Evolutionary conservation across 2,888 invertebrate genomes (phyloP).

Genomic region (Rambutsinella grinnellia): DNA sequence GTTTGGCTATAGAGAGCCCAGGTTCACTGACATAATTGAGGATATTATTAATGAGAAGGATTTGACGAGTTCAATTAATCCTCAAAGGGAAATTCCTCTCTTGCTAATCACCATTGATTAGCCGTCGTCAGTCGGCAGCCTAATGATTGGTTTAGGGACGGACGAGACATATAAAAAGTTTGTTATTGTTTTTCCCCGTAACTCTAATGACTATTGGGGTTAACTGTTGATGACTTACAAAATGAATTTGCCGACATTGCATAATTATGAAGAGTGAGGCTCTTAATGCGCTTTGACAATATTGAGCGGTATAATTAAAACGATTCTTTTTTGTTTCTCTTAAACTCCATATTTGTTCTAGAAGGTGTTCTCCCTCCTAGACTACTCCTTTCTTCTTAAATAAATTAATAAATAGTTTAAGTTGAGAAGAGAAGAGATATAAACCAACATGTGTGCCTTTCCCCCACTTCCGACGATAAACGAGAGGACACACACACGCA

Average conservation of each 20-base stretch:
- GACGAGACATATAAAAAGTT: no score
- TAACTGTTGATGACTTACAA: no score
- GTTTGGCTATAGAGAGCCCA: no score
- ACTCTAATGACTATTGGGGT: constrained; percentile 25
- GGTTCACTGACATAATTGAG: constrained; percentile 30
- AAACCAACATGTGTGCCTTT: no score
- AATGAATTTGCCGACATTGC: no score
- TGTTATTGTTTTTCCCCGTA: constrained; percentile 18
- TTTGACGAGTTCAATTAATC: constrained; percentile 62
- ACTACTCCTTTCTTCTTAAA: no score
- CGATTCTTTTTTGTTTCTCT: constrained; percentile 21
- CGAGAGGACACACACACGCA: no score
- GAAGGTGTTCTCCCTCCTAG: constrained; percentile 66
- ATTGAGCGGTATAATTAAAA: constrained; percentile 49
- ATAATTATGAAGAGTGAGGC: no score
- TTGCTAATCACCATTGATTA: constrained; percentile 63
- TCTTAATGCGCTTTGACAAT: no score
- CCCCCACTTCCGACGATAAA: no score
- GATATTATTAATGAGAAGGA: constrained; percentile 26
- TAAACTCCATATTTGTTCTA: constrained; percentile 49
- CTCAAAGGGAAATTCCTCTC: constrained; percentile 53
- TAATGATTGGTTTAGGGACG: constrained; percentile 50
- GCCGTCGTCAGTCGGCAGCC: constrained; percentile 43
- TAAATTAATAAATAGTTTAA: no score
- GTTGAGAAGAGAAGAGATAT: no score